phyloP scores from a whole-genome alignment of 2,797 vertebrate genomes.

The Dromococcyx pavoninus region DNA sequence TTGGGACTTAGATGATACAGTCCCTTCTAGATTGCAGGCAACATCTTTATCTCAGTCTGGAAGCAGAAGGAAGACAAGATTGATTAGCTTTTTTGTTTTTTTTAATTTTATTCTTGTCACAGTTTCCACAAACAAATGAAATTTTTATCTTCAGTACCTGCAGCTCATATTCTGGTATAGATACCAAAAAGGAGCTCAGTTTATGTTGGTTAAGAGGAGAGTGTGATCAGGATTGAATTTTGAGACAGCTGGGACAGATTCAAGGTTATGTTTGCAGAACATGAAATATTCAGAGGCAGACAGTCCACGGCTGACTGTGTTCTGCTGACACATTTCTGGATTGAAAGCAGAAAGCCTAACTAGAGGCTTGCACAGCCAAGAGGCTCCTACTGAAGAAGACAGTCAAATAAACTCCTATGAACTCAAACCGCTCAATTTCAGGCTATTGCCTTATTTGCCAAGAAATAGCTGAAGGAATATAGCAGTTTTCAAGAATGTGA shows the following conservation, averaged over 20 bases:
- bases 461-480: slow-evolving; percentile 32
- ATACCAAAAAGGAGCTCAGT: slow-evolving; percentile 13
- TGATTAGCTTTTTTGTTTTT: background rate
- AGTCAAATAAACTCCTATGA: slow-evolving; percentile 42
- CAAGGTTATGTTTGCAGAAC: slow-evolving; percentile 55
- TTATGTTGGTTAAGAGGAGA: background rate
- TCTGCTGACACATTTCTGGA: slow-evolving; percentile 68
- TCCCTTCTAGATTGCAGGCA: background rate
- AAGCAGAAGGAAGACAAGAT: background rate
- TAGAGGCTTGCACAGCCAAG: slow-evolving; percentile 24
- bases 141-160: background rate
- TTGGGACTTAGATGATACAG: background rate
- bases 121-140: background rate
- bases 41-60: background rate
- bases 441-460: slow-evolving; percentile 33
- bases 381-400: slow-evolving; percentile 52
- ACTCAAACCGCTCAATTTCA: slow-evolving; percentile 51
- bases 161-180: background rate
- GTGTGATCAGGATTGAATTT: slow-evolving; percentile 41
- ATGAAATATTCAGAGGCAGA: slow-evolving; percentile 54
- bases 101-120: background rate
- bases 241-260: slow-evolving; percentile 56
- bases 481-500: slow-evolving; percentile 43
- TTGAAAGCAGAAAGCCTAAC: slow-evolving; percentile 33
- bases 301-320: slow-evolving; percentile 27